Evolutionary conservation across 2,888 invertebrate species (phyloP).

Genomic region (Auanema freiburgensis): DNA sequence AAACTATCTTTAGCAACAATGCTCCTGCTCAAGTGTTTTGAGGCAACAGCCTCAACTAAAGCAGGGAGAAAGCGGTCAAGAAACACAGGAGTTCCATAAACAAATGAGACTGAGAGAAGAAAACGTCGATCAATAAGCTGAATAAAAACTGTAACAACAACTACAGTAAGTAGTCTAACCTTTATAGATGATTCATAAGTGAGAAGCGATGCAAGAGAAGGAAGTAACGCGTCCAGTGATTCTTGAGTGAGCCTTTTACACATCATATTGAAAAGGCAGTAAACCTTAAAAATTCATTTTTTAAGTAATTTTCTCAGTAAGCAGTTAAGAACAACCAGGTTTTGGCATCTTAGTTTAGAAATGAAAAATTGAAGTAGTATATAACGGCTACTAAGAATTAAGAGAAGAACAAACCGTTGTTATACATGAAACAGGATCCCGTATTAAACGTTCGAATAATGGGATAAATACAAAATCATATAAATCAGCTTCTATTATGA

Average conservation of each 20-base stretch:
- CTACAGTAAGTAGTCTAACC: conserved; percentile 19
- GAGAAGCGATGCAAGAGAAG: conserved; percentile 37
- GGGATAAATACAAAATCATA: conserved; percentile 33
- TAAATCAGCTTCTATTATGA: conserved; percentile 22
- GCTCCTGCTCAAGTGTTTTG: conserved; percentile 37
- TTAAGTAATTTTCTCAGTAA: no score
- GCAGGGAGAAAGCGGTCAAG: conserved; percentile 52
- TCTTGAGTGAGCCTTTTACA: conserved; percentile 33
- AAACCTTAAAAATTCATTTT: conserved; percentile 31
- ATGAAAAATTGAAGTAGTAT: no score
- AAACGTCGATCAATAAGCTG: conserved; percentile 59
- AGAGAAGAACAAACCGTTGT: conserved; percentile 30
- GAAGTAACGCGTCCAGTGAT: conserved; percentile 32
- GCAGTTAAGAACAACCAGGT: not conserved
- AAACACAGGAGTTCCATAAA: conserved; percentile 51
- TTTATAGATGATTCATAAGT: conserved; percentile 44
- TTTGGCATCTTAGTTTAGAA: not conserved
- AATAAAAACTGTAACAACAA: no score
- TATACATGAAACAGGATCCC: conserved; percentile 36
- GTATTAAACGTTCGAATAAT: conserved; percentile 30
- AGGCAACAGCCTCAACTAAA: conserved; percentile 51
- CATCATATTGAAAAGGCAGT: conserved; percentile 38
- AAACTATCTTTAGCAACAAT: conserved; percentile 55
- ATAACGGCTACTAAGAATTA: no score
- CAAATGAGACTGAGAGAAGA: conserved; percentile 50